These are phyloP conservation scores for Campoletis raptor DNA, from an alignment of 2,888 invertebrate genomes.

Conservation along the genomic window DNA sequence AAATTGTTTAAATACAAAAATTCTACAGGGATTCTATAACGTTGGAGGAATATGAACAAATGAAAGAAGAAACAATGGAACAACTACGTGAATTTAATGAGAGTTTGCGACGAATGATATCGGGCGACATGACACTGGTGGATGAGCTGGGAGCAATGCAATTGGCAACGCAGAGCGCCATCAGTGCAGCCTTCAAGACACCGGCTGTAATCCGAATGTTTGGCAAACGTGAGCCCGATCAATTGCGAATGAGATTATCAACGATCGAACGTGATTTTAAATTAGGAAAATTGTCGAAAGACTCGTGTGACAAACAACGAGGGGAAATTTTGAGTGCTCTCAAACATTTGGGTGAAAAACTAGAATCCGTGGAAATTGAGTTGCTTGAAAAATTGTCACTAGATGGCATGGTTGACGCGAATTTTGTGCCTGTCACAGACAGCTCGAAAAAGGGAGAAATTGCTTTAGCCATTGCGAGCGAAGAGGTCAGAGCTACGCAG, in stretches of 20 bases:
- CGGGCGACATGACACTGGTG: constrained; percentile 89
- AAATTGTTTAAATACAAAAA: background rate
- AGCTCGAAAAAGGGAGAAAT: constrained; percentile 77
- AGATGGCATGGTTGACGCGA: constrained; percentile 82
- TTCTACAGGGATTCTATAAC: constrained; percentile 88
- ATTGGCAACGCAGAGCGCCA: constrained; percentile 90
- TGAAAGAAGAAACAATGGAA: constrained; percentile 89
- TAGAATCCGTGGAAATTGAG: constrained; percentile 85
- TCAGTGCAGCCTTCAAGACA: constrained; percentile 90
- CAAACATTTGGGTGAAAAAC: constrained; percentile 86
- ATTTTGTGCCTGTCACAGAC: constrained; percentile 85
- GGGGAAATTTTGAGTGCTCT: constrained; percentile 86
- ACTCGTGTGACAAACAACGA: constrained; percentile 85
- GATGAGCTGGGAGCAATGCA: constrained; percentile 89
- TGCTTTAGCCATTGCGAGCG: constrained; percentile 77
- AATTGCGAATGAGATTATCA: constrained; percentile 87
- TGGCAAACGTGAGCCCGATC: constrained; percentile 89
- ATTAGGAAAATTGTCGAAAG: constrained; percentile 87
- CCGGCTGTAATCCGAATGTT: constrained; percentile 91
- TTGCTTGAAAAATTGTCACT: constrained; percentile 85
- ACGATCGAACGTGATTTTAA: constrained; percentile 88
- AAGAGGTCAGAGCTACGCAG: constrained; percentile 78
- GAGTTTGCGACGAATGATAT: constrained; percentile 88
- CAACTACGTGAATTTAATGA: constrained; percentile 90
- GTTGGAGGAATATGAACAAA: constrained; percentile 88